Conservation (phyloP, 2,797 vertebrate species). For the Gymnothorax javanicus region DNA sequence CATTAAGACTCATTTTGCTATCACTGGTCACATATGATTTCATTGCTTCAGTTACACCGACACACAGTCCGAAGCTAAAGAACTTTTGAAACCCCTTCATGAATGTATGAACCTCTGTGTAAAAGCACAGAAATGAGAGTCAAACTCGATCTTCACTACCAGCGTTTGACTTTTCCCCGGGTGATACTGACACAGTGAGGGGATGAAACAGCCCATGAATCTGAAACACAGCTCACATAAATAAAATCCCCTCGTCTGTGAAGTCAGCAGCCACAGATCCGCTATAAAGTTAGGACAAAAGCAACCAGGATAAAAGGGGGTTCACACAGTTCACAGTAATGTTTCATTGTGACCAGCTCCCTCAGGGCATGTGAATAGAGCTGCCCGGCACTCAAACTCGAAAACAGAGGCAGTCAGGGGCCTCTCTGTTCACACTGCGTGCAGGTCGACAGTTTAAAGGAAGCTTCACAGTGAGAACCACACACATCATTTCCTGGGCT, state of each 20-base stretch:
- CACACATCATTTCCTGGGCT: not conserved
- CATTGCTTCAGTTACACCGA: too few relatives aligned
- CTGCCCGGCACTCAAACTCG: not conserved
- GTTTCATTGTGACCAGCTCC: not conserved
- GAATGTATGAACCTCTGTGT: too few relatives aligned
- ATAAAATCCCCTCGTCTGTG: not conserved
- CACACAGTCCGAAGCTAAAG: too few relatives aligned
- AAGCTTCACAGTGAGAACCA: not conserved
- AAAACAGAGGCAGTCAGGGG: not conserved
- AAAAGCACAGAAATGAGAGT: constrained; percentile 14
- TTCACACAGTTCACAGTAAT: not conserved
- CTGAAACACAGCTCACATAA: not conserved
- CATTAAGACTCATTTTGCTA: too few relatives aligned
- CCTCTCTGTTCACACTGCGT: not conserved
- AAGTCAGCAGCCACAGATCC: not conserved
- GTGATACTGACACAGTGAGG: not conserved
- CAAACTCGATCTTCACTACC: not conserved
- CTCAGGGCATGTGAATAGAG: not conserved
- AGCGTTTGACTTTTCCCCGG: not conserved
- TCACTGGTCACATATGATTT: too few relatives aligned
- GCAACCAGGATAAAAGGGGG: not conserved
- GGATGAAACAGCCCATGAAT: not conserved
- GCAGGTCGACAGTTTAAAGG: not conserved
- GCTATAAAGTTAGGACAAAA: not conserved
- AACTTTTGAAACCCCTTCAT: too few relatives aligned